A percentile compares a stretch with the other conserved stretches of the same genome.
Evolutionary conservation across 2,113 vertebrate genomes (phyloP).

Genomic region (Telmatochromis bifrenatus): DNA sequence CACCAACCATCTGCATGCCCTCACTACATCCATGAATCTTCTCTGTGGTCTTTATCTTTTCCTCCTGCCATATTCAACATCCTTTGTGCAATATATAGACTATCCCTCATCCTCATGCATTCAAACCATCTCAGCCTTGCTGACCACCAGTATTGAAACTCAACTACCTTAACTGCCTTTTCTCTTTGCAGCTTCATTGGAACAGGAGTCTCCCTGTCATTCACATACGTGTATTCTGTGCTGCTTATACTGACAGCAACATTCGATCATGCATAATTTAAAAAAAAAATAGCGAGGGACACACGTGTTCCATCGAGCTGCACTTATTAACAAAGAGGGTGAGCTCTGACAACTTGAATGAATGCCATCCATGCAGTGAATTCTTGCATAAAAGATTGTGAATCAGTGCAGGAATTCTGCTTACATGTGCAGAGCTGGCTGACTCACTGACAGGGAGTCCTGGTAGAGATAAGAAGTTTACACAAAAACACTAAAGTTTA

Average conservation of each 20-base stretch:
- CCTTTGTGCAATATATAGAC: not conserved
- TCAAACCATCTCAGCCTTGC: not conserved
- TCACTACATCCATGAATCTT: not conserved
- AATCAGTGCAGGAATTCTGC: not conserved
- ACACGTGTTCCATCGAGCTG: not conserved
- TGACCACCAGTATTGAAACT: not conserved
- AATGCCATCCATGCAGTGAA: not conserved
- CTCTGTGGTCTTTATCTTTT: not conserved
- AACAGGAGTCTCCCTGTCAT: not conserved
- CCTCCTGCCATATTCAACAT: not conserved
- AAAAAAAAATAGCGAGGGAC: not conserved
- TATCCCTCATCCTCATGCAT: not conserved
- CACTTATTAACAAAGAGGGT: not conserved
- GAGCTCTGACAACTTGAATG: not conserved
- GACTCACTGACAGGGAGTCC: not conserved
- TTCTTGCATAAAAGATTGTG: not conserved
- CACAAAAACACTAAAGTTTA: not conserved
- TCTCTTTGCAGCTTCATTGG: not conserved
- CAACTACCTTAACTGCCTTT: not conserved
- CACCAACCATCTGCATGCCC: not conserved
- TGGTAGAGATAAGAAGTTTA: not conserved
- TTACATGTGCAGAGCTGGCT: not conserved
- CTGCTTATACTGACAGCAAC: not conserved
- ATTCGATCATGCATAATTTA: not conserved
- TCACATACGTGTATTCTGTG: not conserved